Base-by-base conservation (phyloP, 2,888 invertebrate species). In the Rhamnusium bicolor region DNA sequence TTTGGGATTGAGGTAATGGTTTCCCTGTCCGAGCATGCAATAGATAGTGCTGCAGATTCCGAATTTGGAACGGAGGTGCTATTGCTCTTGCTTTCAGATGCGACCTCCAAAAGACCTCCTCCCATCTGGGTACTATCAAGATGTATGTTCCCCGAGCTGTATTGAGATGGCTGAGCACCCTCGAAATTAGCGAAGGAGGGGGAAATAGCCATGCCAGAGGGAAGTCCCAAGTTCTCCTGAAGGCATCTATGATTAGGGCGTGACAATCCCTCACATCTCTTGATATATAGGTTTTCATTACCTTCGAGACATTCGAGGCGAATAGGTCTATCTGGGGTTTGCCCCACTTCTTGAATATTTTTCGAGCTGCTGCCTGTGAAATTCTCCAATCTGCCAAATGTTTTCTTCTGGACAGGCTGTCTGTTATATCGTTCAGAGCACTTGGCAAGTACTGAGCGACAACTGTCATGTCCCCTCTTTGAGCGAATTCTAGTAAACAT, bases 181-280 rank as follows among this genome's bases (percentile, higher is more conserved):
- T 21, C 53, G 53, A 12, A 18, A 53, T 53, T 12, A 53, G 21
- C 10, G 21, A 21, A 12, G 21, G 53, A 2, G 53, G 53, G 12
- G 53, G 53, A 21, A 54, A 24, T 54, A 54, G 21, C 53, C 53
- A 54, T n/a, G 53, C 24, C 6, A n/a, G n/a, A n/a, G n/a, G n/a
- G n/a, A n/a, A 54, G 12, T 12, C n/a, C 24, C 53, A 54, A n/a
- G 2, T 24, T 12, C 21, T 54, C 12, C 24, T 54, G 53, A n/a
- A n/a, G n/a, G n/a, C n/a, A n/a, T n/a, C n/a, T n/a, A n/a, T n/a
- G n/a, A n/a, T n/a, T n/a, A n/a, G n/a, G n/a, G n/a, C n/a, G n/a
- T n/a, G n/a, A n/a, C n/a, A n/a, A n/a, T n/a, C n/a, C n/a, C n/a
- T n/a, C n/a, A n/a, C n/a, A n/a, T n/a, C n/a, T n/a, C n/a, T n/a